Conservation (phyloP, 2,797 vertebrate genomes). For the Rousettus madagascariensis region DNA sequence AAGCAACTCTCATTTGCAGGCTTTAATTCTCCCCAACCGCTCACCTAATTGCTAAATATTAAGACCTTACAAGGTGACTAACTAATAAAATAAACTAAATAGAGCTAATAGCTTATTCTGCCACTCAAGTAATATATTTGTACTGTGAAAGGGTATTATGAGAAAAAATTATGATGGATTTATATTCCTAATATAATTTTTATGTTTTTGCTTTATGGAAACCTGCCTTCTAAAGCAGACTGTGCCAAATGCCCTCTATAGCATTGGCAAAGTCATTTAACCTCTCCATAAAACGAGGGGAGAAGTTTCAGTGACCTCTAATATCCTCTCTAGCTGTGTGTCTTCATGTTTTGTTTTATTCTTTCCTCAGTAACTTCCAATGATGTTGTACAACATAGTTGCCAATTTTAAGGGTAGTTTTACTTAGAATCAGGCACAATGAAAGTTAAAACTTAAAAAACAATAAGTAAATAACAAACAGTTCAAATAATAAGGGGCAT, state of each 20-base stretch:
- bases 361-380: background rate
- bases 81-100: slow-evolving; percentile 2
- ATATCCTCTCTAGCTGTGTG: background rate
- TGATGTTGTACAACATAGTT: background rate
- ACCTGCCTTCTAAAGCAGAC: slow-evolving; percentile 38
- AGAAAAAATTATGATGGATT: slow-evolving; percentile 16
- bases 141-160: background rate
- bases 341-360: slow-evolving; percentile 32
- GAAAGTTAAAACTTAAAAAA: background rate
- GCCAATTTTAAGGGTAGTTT: background rate
- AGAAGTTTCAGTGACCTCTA: background rate
- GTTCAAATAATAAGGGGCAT: background rate
- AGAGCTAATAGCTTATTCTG: slow-evolving; percentile 21
- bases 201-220: slow-evolving; percentile 44
- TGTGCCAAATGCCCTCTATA: background rate
- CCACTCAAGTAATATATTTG: background rate
- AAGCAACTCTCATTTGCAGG: background rate
- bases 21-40: background rate
- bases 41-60: background rate
- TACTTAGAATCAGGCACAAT: background rate
- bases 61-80: background rate
- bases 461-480: background rate
- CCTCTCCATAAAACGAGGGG: slow-evolving; percentile 18
- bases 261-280: background rate
- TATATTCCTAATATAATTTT: slow-evolving; percentile 40